Evolutionary conservation across 2,888 invertebrate genomes (phyloP).

Genomic region (Hemicrepidius hirtus): DNA sequence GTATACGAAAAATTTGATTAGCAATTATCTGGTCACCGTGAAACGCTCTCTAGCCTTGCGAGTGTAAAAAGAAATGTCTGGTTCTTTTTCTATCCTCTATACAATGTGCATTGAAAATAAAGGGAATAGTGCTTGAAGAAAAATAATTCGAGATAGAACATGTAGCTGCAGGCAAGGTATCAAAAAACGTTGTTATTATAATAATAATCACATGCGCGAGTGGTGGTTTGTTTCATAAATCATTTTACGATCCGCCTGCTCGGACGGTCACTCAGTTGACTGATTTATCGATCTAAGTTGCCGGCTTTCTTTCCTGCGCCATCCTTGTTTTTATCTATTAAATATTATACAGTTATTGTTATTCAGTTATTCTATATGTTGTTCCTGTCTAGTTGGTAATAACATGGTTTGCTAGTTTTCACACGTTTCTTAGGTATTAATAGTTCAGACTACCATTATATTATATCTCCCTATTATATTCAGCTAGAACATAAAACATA

Average conservation of each 20-base stretch:
- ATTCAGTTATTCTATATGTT: conserved; percentile 38
- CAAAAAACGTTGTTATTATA: conserved; percentile 70
- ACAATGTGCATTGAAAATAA: conserved; percentile 24
- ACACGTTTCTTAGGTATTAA: conserved; percentile 27
- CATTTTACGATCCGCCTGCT: conserved; percentile 70
- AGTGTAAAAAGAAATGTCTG: conserved; percentile 7
- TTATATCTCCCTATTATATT: conserved; percentile 15
- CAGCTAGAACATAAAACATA: too few relatives aligned
- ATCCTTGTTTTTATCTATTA: conserved; percentile 53
- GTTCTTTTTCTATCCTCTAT: conserved; percentile 18
- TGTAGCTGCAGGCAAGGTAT: conserved; percentile 66
- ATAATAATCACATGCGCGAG: conserved; percentile 72
- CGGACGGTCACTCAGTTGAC: conserved; percentile 70
- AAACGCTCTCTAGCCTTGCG: conserved; percentile 24
- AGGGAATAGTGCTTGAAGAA: conserved; percentile 33
- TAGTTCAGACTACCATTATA: conserved; percentile 12
- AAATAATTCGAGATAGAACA: conserved; percentile 60
- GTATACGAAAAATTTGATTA: conserved; percentile 46
- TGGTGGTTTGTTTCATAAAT: conserved; percentile 69
- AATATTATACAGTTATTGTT: conserved; percentile 48
- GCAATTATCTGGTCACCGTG: conserved; percentile 35
- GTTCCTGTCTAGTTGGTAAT: conserved; percentile 34
- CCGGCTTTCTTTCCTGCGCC: conserved; percentile 62
- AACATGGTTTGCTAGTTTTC: conserved; percentile 36
- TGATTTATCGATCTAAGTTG: conserved; percentile 71